These are phyloP conservation scores for Bellardia bayeri DNA, from an alignment of 2,888 invertebrate species.

Conservation along the genomic window DNA sequence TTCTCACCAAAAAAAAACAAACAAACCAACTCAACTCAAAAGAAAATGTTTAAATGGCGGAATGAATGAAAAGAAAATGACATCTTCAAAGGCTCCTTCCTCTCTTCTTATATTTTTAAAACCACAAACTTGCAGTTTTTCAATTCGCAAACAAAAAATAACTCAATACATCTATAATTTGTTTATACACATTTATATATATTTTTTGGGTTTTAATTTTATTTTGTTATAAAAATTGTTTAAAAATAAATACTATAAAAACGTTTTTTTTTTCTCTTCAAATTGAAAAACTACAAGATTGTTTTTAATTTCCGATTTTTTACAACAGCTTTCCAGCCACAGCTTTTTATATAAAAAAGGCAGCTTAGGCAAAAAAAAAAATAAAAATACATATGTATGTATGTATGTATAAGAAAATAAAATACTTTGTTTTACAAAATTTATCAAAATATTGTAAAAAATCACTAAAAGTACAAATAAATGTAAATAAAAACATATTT, in stretches of 20 bases:
- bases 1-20: conserved; percentile 33
- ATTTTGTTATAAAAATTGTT: conserved; percentile 59
- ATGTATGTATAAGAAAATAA: conserved; percentile 51
- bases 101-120: conserved; percentile 34
- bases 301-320: conserved; percentile 54
- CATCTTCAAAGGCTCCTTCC: conserved; percentile 35
- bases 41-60: conserved; percentile 56
- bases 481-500: conserved; percentile 63
- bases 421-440: conserved; percentile 71
- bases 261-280: conserved; percentile 44
- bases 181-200: conserved; percentile 47
- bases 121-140: conserved; percentile 60
- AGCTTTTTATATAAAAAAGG: conserved; percentile 61
- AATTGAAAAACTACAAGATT: conserved; percentile 75
- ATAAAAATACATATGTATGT: conserved; percentile 47
- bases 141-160: conserved; percentile 53
- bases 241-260: conserved; percentile 69
- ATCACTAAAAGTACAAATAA: conserved; percentile 60
- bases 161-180: conserved; percentile 60
- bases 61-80: conserved; percentile 65
- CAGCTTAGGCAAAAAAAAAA: conserved; percentile 58
- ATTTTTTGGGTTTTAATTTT: conserved; percentile 55
- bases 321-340: conserved; percentile 64
- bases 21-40: conserved; percentile 50
- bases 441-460: conserved; percentile 64